Percentiles rank a stretch among this genome's conserved stretches.
Evolutionary conservation across 1,140 invertebrate genomes (phyloP).

Genomic region (Heterodera schachtii): DNA sequence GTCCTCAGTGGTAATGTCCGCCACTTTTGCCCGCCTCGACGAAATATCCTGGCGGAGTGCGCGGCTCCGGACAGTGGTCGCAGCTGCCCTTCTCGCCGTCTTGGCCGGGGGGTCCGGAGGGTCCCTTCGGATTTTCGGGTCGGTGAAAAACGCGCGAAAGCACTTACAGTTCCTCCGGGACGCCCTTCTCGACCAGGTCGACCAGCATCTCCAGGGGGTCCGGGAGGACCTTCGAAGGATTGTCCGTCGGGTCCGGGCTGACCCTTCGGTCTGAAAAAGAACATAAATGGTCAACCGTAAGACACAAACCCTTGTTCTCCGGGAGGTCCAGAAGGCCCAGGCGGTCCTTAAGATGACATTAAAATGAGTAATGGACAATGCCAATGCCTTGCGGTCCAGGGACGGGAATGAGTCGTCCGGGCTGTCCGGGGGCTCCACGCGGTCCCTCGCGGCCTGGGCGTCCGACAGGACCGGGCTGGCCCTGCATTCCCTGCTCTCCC

Average conservation of each 20-base stretch:
- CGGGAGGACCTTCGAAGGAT: constrained; percentile 59
- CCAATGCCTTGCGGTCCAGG: constrained; percentile 62
- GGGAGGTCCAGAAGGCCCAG: constrained; percentile 38
- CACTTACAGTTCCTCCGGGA: constrained; percentile 36
- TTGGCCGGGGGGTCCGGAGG: constrained; percentile 58
- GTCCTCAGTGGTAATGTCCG: constrained; percentile 13
- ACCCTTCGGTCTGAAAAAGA: constrained; percentile 41
- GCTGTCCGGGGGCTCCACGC: constrained; percentile 61
- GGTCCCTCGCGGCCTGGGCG: constrained; percentile 63
- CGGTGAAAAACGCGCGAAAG: not conserved
- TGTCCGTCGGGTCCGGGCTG: constrained; percentile 64
- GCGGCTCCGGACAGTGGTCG: constrained; percentile 61
- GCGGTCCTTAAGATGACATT: constrained; percentile 18
- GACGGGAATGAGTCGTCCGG: constrained; percentile 61
- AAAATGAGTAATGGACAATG: not conserved
- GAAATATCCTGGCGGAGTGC: constrained; percentile 61
- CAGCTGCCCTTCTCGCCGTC: constrained; percentile 61
- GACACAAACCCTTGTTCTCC: constrained; percentile 41
- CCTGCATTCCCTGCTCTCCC: constrained; percentile 61
- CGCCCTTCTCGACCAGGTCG: constrained; percentile 48
- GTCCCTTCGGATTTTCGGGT: constrained; percentile 33
- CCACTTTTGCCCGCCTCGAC: constrained; percentile 29
- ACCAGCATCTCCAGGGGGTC: constrained; percentile 47
- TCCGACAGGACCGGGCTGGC: constrained; percentile 62
- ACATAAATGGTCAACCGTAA: not conserved